Conservation (phyloP, 2,888 invertebrate genomes). For the Nemotelus nigrinus region DNA sequence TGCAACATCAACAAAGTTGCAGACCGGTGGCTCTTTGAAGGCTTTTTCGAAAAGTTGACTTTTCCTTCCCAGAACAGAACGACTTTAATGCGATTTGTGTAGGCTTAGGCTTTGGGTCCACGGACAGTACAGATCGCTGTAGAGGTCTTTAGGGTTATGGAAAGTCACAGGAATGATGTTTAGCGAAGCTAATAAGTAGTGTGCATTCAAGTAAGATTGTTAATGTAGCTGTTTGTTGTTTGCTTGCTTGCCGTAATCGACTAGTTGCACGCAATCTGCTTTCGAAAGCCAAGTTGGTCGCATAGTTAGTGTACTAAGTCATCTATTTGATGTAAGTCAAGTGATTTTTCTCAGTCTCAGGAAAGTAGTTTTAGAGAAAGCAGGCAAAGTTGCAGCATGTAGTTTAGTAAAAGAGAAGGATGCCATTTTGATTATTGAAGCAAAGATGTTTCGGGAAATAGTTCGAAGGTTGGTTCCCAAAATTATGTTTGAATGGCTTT, state of each 20-base stretch:
- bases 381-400: too few relatives aligned
- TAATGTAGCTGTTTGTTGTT: conserved; percentile 26
- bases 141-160: not conserved
- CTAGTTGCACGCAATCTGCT: conserved; percentile 37
- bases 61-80: too few relatives aligned
- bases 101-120: too few relatives aligned
- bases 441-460: too few relatives aligned
- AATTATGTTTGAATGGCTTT: too few relatives aligned
- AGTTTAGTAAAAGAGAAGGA: too few relatives aligned
- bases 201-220: conserved; percentile 24
- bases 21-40: too few relatives aligned
- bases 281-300: not conserved
- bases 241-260: conserved; percentile 24
- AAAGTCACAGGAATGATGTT: conserved; percentile 20
- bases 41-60: too few relatives aligned
- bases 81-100: too few relatives aligned
- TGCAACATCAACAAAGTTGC: not conserved
- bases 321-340: not conserved
- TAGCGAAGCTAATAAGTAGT: conserved; percentile 11
- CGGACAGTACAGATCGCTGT: too few relatives aligned
- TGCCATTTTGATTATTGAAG: too few relatives aligned
- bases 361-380: not conserved
- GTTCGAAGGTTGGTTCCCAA: too few relatives aligned
- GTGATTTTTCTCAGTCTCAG: not conserved
- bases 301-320: not conserved